Conservation (phyloP, 2,888 invertebrate genomes). For the Mystacides longicornis region DNA sequence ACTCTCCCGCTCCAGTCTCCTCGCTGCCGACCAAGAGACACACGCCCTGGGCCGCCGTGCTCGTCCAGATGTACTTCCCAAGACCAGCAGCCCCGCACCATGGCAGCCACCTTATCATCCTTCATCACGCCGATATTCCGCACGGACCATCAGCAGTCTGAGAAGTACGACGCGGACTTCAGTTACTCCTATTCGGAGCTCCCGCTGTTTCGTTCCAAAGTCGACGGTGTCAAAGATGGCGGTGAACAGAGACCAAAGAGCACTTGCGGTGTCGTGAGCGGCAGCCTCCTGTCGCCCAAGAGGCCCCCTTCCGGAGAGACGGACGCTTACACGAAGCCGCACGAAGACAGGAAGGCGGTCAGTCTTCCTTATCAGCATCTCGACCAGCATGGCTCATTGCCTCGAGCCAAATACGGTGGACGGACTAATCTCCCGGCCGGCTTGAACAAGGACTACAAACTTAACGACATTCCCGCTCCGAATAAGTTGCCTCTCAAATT, state of each 20-base stretch:
- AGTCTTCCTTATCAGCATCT: conserved; percentile 14
- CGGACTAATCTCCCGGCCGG: conserved; percentile 9
- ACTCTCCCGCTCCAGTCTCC: neutral
- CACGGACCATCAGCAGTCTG: conserved; percentile 15
- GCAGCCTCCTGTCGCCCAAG: neutral
- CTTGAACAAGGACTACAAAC: conserved; percentile 8
- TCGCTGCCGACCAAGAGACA: neutral
- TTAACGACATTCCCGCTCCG: neutral
- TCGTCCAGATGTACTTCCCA: conserved; percentile 14
- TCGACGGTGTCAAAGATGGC: conserved; percentile 6
- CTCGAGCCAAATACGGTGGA: conserved; percentile 11
- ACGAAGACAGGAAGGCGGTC: conserved; percentile 11
- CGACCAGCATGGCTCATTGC: conserved; percentile 12
- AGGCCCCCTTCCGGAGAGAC: neutral
- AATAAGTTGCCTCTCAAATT: conserved; percentile 8
- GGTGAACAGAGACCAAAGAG: conserved; percentile 5
- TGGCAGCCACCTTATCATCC: conserved; percentile 24
- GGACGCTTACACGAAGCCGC: neutral
- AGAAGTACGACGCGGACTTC: conserved; percentile 32
- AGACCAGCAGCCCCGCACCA: neutral
- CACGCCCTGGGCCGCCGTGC: neutral
- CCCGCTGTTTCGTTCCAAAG: conserved; percentile 26
- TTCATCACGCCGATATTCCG: conserved; percentile 18
- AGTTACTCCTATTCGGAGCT: conserved; percentile 46
- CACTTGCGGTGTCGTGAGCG: conserved; percentile 7